These are phyloP conservation scores for Neomonachus schauinslandi DNA, from an alignment of 2,113 vertebrate genomes.

Conservation along the genomic window DNA sequence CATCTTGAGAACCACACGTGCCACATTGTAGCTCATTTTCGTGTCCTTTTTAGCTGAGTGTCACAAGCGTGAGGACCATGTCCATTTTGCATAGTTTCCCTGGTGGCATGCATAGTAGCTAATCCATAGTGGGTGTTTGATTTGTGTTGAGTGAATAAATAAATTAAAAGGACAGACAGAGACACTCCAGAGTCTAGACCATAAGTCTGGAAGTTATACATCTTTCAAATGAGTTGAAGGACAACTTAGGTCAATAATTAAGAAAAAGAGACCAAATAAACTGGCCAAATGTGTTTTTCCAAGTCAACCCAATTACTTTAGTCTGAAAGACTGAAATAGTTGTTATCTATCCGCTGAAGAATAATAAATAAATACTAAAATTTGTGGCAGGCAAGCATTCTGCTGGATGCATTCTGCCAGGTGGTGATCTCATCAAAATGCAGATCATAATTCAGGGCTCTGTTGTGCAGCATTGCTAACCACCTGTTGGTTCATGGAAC, in stretches of 20 bases:
- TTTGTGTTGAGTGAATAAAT: not conserved
- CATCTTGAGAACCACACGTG: not conserved
- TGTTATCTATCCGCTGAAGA: not conserved
- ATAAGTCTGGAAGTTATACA: not conserved
- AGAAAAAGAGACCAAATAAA: not conserved
- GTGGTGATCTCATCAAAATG: not conserved
- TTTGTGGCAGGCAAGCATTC: not conserved
- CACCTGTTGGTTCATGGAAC: not conserved
- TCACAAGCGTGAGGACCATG: not conserved
- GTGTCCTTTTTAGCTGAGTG: not conserved
- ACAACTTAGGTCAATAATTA: conserved; percentile 3
- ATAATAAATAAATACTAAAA: not conserved
- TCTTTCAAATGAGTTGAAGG: not conserved
- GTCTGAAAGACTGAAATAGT: not conserved
- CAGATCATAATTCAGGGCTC: not conserved
- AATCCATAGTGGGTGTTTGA: not conserved
- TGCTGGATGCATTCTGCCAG: not conserved
- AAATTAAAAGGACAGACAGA: not conserved
- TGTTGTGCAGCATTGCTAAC: not conserved
- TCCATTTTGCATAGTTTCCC: not conserved
- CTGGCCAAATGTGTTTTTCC: not conserved
- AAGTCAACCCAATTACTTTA: not conserved
- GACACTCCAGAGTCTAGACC: not conserved
- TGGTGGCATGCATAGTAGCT: not conserved
- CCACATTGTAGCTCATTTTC: not conserved